Evolutionary conservation across 2,888 invertebrate genomes (phyloP), one percentile per base, ranked within the genome.

Genomic region (Stenodema calcarata): DNA sequence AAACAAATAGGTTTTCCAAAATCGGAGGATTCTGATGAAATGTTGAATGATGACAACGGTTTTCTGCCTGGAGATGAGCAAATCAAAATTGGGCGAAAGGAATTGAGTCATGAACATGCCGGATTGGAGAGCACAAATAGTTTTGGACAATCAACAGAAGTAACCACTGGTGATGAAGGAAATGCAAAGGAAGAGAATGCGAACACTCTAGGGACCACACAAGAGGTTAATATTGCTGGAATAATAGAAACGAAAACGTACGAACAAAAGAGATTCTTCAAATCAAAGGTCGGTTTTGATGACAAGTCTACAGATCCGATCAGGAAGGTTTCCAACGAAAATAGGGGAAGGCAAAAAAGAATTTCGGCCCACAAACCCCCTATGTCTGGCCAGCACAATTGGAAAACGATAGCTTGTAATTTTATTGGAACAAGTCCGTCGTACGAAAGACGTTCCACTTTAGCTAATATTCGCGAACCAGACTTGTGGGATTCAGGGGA

Each of bases 351-450:
- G 23, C 1, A 23, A 23, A 62, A 62, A 62, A 23, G 62, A 62
- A 18, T 6, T 62, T 62, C 62, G 12, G 18, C 18, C 9, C 23
- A 62, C 23, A 0, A 62, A 18, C 2, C 62, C 0, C 18, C 62
- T 7, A 23, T 62, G 54, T n/a, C 54, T 1, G 18, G 18, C 7
- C 62, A 27, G n/a, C n/a, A 41, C 30, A 73, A 44, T 47, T 84
- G 84, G 84, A 70, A 84, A 75, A 18, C 23, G 6, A 28, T 84
- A 14, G 84, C 84, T 6, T 44, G 47, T 18, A 73, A 70, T n/a
- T 44, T 84, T 28, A 73, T 84, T 11, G 84, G 84, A 11, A 84
- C 47, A 4, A 47, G 47, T 23, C 54, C 80, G 0, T 3, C 44
- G 41, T 44, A 78, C 27, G 78, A 9, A 7, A 4, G 78, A 0